Conservation (phyloP, 1,140 invertebrate genomes). For the Aphidius gifuensis region DNA sequence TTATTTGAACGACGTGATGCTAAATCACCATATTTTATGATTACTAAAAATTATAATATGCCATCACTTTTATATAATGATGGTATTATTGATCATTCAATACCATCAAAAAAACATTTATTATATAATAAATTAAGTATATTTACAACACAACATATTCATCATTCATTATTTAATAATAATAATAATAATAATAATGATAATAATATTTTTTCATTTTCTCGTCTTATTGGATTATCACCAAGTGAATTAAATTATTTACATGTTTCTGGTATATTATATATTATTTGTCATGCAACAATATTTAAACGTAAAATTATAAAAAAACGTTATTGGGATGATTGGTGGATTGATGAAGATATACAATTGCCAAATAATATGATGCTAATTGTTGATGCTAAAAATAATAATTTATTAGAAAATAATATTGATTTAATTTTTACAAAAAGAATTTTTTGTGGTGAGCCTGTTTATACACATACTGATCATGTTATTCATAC, state of each 20-base stretch:
- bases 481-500: constrained; percentile 67
- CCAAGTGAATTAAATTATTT: constrained; percentile 71
- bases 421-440: constrained; percentile 41
- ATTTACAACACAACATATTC: constrained; percentile 63
- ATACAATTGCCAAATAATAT: constrained; percentile 34
- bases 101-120: constrained; percentile 67
- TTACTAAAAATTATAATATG: constrained; percentile 69
- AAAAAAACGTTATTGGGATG: constrained; percentile 43
- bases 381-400: constrained; percentile 33
- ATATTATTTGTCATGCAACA: constrained; percentile 42
- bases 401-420: constrained; percentile 25
- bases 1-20: constrained; percentile 86
- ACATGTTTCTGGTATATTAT: constrained; percentile 66
- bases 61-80: constrained; percentile 79
- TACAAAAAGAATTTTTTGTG: constrained; percentile 46
- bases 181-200: constrained; percentile 30
- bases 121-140: constrained; percentile 71
- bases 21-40: constrained; percentile 77
- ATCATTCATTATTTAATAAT: constrained; percentile 52
- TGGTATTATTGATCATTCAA: constrained; percentile 57
- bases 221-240: constrained; percentile 70
- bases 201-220: constrained; percentile 68
- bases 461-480: constrained; percentile 68
- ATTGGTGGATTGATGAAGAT: constrained; percentile 42
- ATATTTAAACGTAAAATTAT: constrained; percentile 35